Evolutionary conservation across 2,113 vertebrate genomes (phyloP).

Genomic region (human (Homo sapiens)): DNA sequence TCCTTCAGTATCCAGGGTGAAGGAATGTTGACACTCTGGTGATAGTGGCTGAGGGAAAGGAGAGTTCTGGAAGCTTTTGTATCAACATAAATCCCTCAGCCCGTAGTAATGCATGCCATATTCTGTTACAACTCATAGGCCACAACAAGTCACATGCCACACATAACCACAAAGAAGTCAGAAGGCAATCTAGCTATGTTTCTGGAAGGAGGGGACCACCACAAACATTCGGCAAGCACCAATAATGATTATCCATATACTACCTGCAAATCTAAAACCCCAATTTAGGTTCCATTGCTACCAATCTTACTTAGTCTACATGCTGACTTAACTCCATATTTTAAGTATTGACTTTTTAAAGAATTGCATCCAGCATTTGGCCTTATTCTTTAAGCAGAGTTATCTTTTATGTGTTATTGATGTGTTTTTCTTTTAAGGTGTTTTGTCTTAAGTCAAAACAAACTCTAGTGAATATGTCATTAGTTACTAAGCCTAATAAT

Average conservation of each 20-base stretch:
- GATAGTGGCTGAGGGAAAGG: background rate
- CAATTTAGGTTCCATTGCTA: background rate
- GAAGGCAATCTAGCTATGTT: background rate
- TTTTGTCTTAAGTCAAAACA: background rate
- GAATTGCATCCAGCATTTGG: background rate
- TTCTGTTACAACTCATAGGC: background rate
- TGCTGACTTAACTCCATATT: background rate
- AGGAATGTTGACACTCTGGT: background rate
- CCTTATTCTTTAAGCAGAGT: background rate
- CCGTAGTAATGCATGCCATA: fast-evolving
- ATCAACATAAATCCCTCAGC: background rate
- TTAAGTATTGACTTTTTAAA: background rate
- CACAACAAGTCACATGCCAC: background rate
- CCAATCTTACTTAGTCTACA: background rate
- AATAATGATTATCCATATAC: background rate
- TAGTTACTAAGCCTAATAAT: background rate
- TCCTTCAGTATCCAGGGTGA: background rate
- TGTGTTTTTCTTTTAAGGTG: background rate
- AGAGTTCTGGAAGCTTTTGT: background rate
- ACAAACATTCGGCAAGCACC: background rate
- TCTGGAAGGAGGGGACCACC: background rate
- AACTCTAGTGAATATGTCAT: background rate
- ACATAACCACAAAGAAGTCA: background rate
- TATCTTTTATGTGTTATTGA: background rate
- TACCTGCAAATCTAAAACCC: background rate